Evolutionary conservation across 30 jellyfish, hydroid and myxozoan genomes (phyloP).

Genomic region (Pelagia noctiluca): DNA sequence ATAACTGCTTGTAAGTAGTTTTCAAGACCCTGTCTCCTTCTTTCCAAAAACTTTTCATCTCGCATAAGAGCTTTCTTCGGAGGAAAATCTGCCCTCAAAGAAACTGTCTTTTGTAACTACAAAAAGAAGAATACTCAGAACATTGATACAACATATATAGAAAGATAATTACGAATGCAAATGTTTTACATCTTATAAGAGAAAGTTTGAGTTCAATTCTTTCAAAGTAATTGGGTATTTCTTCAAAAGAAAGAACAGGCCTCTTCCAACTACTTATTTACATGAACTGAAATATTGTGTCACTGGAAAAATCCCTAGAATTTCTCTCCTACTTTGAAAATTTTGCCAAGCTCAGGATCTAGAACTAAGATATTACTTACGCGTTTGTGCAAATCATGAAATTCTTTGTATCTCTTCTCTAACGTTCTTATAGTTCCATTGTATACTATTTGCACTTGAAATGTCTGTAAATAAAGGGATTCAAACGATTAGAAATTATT

Average conservation of each 20-base stretch:
- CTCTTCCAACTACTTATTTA: too few species aligned
- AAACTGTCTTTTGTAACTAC: constrained; percentile 63
- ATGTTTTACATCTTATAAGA: not conserved
- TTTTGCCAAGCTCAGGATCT: not conserved
- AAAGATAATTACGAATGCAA: not conserved
- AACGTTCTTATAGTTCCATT: constrained; percentile 48
- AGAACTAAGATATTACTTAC: constrained; percentile 16
- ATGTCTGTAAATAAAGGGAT: constrained; percentile 41
- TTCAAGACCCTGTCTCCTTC: constrained; percentile 76
- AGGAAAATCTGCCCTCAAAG: constrained; percentile 73
- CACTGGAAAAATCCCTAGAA: too few species aligned
- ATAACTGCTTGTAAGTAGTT: constrained; percentile 71
- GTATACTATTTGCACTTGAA: constrained; percentile 53
- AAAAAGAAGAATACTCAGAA: not conserved
- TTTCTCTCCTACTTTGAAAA: too few species aligned
- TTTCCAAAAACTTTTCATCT: constrained; percentile 61
- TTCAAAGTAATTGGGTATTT: too few species aligned
- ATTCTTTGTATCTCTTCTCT: constrained; percentile 73
- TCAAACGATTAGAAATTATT: too few species aligned
- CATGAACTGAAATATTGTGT: too few species aligned
- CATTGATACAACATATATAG: too few species aligned
- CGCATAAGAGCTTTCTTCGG: constrained; percentile 33
- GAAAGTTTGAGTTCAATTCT: too few species aligned
- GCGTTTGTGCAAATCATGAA: constrained; percentile 62
- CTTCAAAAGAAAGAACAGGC: too few species aligned